phyloP scores from a whole-genome alignment of 2,797 vertebrate species.

The Octomys mimax region DNA sequence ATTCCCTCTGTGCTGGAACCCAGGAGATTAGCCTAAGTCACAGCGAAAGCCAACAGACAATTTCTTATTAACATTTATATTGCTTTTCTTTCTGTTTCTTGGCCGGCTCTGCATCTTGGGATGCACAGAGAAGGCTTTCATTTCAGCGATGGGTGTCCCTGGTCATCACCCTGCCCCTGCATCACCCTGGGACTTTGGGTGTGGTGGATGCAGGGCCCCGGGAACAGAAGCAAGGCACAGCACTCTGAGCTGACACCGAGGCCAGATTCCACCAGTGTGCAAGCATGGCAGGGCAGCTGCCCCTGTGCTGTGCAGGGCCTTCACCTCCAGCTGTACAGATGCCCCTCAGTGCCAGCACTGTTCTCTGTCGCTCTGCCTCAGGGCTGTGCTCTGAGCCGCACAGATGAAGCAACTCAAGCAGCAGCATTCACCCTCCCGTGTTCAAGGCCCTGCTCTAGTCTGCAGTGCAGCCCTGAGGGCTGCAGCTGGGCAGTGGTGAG shows the following conservation, averaged over 20 bases:
- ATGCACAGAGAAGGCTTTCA: constrained; percentile 71
- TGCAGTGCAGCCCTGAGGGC: not conserved
- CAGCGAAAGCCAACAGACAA: constrained; percentile 80
- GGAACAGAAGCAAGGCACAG: not conserved
- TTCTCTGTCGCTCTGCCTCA: not conserved
- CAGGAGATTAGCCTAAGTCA: constrained; percentile 85
- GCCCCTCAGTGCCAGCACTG: not conserved
- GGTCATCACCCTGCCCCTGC: not conserved
- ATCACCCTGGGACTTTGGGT: not conserved
- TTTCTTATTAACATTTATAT: constrained; percentile 91
- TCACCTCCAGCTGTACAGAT: not conserved
- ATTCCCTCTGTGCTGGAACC: constrained; percentile 85
- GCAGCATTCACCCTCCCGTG: not conserved
- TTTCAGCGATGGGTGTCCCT: constrained; percentile 67
- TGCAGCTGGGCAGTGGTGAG: not conserved
- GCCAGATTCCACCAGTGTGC: accelerated
- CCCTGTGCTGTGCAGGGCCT: not conserved
- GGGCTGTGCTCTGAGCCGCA: not conserved
- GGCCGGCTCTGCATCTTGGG: constrained; percentile 42
- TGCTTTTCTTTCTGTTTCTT: constrained; percentile 86
- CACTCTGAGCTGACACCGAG: not conserved
- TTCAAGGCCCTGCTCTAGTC: not conserved
- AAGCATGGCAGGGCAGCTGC: not conserved
- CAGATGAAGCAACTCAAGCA: not conserved
- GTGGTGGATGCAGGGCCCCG: not conserved